Evolutionary conservation across 2,113 vertebrate genomes (phyloP).

Genomic region (Acanthochromis polyacanthus): DNA sequence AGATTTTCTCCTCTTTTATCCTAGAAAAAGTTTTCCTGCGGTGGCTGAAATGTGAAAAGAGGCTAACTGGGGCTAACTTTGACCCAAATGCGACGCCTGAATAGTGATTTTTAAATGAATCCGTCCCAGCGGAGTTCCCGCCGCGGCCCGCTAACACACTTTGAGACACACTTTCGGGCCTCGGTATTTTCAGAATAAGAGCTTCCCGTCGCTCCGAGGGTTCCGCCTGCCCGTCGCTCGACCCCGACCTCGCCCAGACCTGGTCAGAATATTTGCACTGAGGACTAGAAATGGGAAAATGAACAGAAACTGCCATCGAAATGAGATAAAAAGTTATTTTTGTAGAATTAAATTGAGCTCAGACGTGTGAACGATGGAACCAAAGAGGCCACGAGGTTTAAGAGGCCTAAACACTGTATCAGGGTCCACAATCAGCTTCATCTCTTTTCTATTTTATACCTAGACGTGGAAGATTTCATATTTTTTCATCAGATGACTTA

Average conservation of each 20-base stretch:
- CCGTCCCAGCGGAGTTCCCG: slow-evolving; percentile 41
- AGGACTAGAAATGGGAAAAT: slow-evolving; percentile 84
- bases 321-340: slow-evolving; percentile 90
- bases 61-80: slow-evolving; percentile 52
- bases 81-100: slow-evolving; percentile 53
- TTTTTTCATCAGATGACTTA: slow-evolving; percentile 80
- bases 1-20: background rate
- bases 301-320: slow-evolving; percentile 91
- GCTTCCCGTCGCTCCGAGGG: background rate
- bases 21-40: slow-evolving; percentile 16
- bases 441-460: slow-evolving; percentile 88
- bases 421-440: slow-evolving; percentile 92
- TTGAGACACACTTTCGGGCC: slow-evolving; percentile 59
- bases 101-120: slow-evolving; percentile 41
- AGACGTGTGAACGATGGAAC: slow-evolving; percentile 97
- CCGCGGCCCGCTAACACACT: slow-evolving; percentile 54
- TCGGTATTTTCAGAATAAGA: slow-evolving; percentile 45
- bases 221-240: background rate
- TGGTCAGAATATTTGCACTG: slow-evolving; percentile 97
- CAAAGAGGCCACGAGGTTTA: slow-evolving; percentile 94
- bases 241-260: slow-evolving; percentile 44
- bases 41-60: slow-evolving; percentile 29
- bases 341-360: slow-evolving; percentile 93
- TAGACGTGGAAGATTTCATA: slow-evolving; percentile 87
- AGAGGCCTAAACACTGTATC: slow-evolving; percentile 94